A percentile compares a stretch with the other conserved stretches of the same genome.
Conservation (phyloP, 2,888 invertebrate species). For the Stratiomys singularior region DNA sequence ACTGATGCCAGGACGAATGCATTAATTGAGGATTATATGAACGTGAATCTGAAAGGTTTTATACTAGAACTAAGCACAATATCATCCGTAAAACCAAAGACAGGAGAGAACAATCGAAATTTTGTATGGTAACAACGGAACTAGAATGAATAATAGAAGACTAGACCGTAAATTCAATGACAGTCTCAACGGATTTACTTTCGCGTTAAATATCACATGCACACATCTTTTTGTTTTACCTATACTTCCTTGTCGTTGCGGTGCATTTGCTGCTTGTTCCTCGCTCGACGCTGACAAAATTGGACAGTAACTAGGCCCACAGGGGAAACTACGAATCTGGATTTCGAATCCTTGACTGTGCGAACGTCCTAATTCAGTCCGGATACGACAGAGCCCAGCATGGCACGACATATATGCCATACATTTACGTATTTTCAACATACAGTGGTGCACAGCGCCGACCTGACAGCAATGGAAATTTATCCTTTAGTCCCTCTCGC, state of each 20-base stretch:
- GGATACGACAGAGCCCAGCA: background rate
- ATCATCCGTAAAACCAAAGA: background rate
- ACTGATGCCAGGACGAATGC: background rate
- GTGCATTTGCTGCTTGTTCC: background rate
- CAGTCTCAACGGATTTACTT: conserved; percentile 34
- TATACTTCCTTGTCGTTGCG: background rate
- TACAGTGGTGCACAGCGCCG: background rate
- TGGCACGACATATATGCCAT: background rate
- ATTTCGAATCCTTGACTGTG: too few relatives aligned
- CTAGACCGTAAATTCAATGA: conserved; percentile 30
- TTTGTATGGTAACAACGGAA: background rate
- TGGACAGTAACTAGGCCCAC: background rate
- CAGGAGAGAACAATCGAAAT: conserved; percentile 8
- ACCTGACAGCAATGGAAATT: background rate
- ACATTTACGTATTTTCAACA: background rate
- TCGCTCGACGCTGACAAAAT: background rate
- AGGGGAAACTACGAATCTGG: background rate
- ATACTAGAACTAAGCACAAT: too few relatives aligned
- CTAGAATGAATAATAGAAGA: conserved; percentile 24
- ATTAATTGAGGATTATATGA: background rate
- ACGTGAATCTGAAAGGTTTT: background rate
- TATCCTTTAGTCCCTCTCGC: background rate
- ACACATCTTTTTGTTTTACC: background rate
- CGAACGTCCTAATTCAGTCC: too few relatives aligned
- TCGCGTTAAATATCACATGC: conserved; percentile 32